Evolutionary conservation across 2,797 vertebrate genomes (phyloP).

Genomic region (Myotis vivesi): DNA sequence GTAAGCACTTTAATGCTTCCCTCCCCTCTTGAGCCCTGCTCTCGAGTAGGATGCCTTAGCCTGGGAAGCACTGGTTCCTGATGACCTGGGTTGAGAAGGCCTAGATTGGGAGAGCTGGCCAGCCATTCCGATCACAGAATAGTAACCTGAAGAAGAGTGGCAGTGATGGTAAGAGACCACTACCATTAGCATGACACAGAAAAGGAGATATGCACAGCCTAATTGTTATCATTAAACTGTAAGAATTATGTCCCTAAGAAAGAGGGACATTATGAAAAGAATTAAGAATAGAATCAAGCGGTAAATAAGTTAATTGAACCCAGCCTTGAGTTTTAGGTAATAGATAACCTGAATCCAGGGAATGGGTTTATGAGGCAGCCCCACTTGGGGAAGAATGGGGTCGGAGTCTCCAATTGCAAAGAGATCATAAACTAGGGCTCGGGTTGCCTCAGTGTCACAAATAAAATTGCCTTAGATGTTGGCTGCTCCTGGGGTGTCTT

Average conservation of each 20-base stretch:
- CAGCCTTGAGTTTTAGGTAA: background rate
- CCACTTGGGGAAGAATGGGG: background rate
- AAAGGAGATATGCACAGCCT: background rate
- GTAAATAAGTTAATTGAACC: conserved; percentile 2
- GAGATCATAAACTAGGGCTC: background rate
- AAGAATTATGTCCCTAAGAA: background rate
- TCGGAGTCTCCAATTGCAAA: background rate
- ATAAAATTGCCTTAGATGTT: background rate
- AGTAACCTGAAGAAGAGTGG: background rate
- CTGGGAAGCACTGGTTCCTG: background rate
- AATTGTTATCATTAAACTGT: background rate
- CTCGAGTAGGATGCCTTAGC: background rate
- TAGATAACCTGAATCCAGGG: background rate
- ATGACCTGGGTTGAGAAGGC: background rate
- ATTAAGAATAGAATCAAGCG: background rate
- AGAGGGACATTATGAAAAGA: background rate
- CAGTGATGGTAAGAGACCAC: background rate
- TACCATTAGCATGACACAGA: background rate
- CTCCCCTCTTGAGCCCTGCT: conserved; percentile 11
- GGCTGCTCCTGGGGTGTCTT: background rate
- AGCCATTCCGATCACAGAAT: background rate
- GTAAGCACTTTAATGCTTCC: conserved; percentile 33
- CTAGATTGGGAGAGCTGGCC: background rate
- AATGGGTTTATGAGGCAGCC: background rate
- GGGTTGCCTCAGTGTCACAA: background rate